A percentile compares a stretch with the other conserved stretches of the same genome.
Conservation (phyloP, 2,113 vertebrate genomes). For the Bubo blakistoni region DNA sequence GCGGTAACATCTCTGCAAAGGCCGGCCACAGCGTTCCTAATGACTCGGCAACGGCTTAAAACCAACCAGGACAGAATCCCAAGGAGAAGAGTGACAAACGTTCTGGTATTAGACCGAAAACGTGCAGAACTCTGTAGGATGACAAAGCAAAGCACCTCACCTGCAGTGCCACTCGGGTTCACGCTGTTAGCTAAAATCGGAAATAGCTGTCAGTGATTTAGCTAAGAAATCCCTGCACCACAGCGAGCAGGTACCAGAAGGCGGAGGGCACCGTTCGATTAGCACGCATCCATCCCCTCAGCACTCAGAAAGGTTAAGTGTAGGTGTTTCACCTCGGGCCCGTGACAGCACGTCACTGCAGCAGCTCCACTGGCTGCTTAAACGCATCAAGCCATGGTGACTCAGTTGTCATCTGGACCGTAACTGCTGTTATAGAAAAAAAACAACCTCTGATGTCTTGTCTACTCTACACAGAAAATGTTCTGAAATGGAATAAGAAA, state of each 20-base stretch:
- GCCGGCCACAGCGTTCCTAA: rapidly evolving
- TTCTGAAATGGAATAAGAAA: background rate
- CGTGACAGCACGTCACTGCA: rapidly evolving
- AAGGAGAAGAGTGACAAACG: background rate
- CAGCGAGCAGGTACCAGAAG: background rate
- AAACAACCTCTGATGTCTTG: rapidly evolving
- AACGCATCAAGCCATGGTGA: background rate
- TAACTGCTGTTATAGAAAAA: background rate
- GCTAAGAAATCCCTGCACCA: background rate
- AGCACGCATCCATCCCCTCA: too few relatives aligned
- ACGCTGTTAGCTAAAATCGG: background rate
- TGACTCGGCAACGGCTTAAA: background rate
- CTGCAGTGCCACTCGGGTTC: background rate
- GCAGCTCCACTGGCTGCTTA: background rate
- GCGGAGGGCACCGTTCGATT: rapidly evolving
- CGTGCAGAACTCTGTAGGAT: too few relatives aligned
- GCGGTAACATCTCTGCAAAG: background rate
- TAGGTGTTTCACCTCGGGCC: background rate
- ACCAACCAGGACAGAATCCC: background rate
- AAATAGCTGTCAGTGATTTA: background rate
- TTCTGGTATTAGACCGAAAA: background rate
- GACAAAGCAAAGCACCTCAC: background rate
- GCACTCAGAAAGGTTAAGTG: background rate
- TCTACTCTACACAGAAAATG: background rate
- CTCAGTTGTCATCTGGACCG: background rate